These are phyloP conservation scores for Leptopilina syphax DNA, from an alignment of 2,888 invertebrate species.

Conservation along the genomic window DNA sequence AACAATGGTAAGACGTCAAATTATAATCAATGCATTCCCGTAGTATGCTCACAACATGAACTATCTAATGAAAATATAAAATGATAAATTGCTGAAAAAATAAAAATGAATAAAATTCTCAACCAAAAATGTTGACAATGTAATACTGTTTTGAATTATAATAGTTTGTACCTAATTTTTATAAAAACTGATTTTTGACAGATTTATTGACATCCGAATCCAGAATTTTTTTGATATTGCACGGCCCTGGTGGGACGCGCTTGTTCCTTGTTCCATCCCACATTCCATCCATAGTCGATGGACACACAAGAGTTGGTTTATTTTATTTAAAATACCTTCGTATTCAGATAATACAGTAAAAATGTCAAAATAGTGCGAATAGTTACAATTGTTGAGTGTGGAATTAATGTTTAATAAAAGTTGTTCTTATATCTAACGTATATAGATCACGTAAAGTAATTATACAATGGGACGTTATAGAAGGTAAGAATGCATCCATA, in stretches of 20 bases:
- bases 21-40: too few species aligned
- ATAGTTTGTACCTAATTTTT: not conserved
- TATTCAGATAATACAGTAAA: not conserved
- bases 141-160: not conserved
- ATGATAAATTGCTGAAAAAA: not conserved
- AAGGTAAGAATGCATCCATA: constrained; percentile 58
- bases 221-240: too few species aligned
- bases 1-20: too few species aligned
- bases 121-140: not conserved
- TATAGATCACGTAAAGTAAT: not conserved
- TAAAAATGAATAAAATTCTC: not conserved
- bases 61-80: too few species aligned
- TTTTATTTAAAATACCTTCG: not conserved
- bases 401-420: not conserved
- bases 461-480: constrained; percentile 65
- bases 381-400: not conserved
- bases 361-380: not conserved
- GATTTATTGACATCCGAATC: not conserved
- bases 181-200: not conserved
- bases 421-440: not conserved
- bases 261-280: not conserved
- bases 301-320: not conserved
- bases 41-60: too few species aligned
- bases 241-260: constrained; percentile 5
- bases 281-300: not conserved